Base-by-base conservation (phyloP, 1,140 invertebrate species). In the Bradynema listronoti region DNA sequence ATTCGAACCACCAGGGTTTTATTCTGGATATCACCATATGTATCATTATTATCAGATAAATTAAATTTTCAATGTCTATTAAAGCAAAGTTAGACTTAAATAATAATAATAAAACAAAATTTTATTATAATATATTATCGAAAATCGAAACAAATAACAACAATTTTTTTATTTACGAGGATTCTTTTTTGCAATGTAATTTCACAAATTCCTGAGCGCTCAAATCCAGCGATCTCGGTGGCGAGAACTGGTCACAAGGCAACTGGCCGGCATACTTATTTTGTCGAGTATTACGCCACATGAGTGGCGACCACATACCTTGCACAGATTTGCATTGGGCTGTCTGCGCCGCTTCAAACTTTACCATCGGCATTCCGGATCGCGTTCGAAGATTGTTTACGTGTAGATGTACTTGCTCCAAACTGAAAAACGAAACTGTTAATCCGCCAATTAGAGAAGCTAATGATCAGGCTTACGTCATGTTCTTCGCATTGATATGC, bases 351-450 rank as follows among this genome's bases (percentile, higher is more conserved):
- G 60, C 19, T 32, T 68, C 39, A 33, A 70, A 63, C 52, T 69
- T 69, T 7, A 56, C 66, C 25, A 69, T 69, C 16, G 67, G 67
- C 39, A 54, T 14, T 19, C 67, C 67, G 30, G 56, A 63, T 42
- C 67, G 27, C 3, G 56, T 57, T 25, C 64, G 41, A 16, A 69
- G 32, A 42, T 69, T 34, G 36, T 73, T 69, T 29, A 72, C 50
- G 43, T 73, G 43, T 16, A 43, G 56, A 32, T 14, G 32, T 4
- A 56, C 33, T 36, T 56, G 56, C n/a, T 69, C 69, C 52, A 72
- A 33, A 25, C 69, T 73, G 4, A 58, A 58, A 67, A 58, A 24
- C 19, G 7, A 9, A 1, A 22, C 2, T 16, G 24, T 51, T 6
- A 29, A 16, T 30, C 7, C n/a, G 0, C 0, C 32, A 49, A 58